phyloP scores from a whole-genome alignment of 2,113 vertebrate genomes.

The Zosterops borbonicus region DNA sequence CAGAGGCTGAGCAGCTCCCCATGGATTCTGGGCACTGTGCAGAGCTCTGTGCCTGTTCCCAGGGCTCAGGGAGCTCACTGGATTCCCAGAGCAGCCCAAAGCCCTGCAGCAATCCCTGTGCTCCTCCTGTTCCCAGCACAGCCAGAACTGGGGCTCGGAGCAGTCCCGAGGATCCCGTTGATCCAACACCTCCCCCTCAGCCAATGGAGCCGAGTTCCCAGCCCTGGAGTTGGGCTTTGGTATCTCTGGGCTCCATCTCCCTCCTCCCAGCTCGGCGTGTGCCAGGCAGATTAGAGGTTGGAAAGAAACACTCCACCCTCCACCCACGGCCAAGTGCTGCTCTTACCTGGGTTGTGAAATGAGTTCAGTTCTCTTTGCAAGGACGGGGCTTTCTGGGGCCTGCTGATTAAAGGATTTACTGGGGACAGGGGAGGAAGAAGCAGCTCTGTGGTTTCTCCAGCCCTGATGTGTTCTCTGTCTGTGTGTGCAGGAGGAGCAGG shows the following conservation, averaged over 20 bases:
- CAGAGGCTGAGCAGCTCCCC: not conserved
- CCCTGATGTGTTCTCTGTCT: not conserved
- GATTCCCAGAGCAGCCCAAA: not conserved
- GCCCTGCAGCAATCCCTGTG: not conserved
- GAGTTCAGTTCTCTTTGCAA: not conserved
- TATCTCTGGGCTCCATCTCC: not conserved
- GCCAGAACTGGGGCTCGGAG: accelerated
- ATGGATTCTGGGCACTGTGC: not conserved
- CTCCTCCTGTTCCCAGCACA: not conserved
- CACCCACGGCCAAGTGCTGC: not conserved
- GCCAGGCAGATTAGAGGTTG: not conserved
- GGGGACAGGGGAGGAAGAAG: not conserved
- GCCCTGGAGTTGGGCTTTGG: accelerated
- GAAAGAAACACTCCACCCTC: not conserved
- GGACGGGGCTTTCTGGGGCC: not conserved
- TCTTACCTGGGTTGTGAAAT: not conserved
- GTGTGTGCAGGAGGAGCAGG: slow-evolving; percentile 83
- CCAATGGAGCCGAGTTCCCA: accelerated
- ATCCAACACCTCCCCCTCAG: not conserved
- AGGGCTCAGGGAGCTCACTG: accelerated
- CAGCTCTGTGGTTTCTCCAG: not conserved
- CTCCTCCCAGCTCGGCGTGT: not conserved
- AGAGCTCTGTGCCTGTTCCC: not conserved
- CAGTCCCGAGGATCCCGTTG: not conserved
- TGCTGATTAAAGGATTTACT: accelerated